These are phyloP conservation scores for Mobula hypostoma DNA, from an alignment of 2,113 vertebrate genomes.

Conservation along the genomic window DNA sequence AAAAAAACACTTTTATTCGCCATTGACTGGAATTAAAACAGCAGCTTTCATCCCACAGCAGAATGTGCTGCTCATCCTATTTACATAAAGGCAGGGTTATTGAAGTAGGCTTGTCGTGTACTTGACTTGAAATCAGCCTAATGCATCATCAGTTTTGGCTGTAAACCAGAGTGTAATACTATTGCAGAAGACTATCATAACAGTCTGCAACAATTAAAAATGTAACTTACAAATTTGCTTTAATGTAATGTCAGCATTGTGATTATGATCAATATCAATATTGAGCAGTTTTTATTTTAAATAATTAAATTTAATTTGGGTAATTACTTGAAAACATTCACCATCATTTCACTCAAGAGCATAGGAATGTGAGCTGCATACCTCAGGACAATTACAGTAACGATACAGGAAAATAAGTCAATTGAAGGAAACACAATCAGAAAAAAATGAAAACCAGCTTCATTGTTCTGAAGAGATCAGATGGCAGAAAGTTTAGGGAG, in stretches of 20 bases:
- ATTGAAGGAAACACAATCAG: not conserved
- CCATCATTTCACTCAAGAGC: not conserved
- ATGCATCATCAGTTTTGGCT: not conserved
- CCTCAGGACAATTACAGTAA: not conserved
- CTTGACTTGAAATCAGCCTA: not conserved
- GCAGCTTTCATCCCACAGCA: not conserved
- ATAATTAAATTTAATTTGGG: not conserved
- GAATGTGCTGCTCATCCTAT: not conserved
- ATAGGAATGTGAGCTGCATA: not conserved
- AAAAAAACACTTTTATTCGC: not conserved
- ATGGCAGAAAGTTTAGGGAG: not conserved
- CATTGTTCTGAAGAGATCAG: not conserved
- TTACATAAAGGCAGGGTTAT: not conserved
- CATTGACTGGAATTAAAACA: not conserved
- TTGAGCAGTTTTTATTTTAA: not conserved
- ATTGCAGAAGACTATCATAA: not conserved
- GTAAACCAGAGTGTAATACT: not conserved
- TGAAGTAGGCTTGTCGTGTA: not conserved
- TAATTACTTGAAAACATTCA: not conserved
- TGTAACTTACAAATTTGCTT: not conserved
- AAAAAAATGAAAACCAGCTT: not conserved
- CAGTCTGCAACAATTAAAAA: not conserved
- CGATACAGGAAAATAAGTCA: not conserved
- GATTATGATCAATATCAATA: not conserved
- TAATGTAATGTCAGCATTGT: too few relatives aligned